A percentile compares a stretch with the other conserved stretches of the same genome.
Conservation (phyloP, 2,888 invertebrate genomes). For the Diachrysia chrysitis region DNA sequence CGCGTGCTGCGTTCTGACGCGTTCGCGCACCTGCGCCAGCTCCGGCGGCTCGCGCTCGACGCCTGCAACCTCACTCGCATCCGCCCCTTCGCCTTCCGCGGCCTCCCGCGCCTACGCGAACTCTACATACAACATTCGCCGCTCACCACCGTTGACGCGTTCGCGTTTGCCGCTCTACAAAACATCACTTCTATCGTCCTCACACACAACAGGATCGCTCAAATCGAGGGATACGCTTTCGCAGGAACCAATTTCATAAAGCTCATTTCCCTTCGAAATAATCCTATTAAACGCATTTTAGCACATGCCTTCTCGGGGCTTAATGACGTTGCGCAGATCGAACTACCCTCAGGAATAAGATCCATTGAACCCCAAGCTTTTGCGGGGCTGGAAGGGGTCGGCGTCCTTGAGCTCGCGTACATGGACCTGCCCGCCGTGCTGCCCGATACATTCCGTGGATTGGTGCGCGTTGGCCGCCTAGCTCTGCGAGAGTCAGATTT, state of each 20-base stretch:
- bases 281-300: constrained; percentile 94
- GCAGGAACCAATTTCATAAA: constrained; percentile 96
- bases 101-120: constrained; percentile 93
- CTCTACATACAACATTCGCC: constrained; percentile 96
- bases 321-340: constrained; percentile 94
- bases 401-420: constrained; percentile 93
- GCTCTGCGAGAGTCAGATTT: constrained; percentile 95
- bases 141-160: constrained; percentile 93
- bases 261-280: constrained; percentile 94
- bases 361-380: constrained; percentile 94
- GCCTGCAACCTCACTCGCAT: constrained; percentile 96
- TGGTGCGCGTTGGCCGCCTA: constrained; percentile 92
- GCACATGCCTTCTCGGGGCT: constrained; percentile 95
- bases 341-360: constrained; percentile 94
- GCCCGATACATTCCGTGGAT: constrained; percentile 93
- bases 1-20: constrained; percentile 94
- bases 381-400: constrained; percentile 94
- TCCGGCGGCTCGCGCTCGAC: constrained; percentile 95
- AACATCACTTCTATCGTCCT: constrained; percentile 93
- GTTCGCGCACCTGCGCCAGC: constrained; percentile 93
- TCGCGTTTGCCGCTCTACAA: constrained; percentile 95
- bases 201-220: constrained; percentile 92
- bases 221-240: constrained; percentile 94
- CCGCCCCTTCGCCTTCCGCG: constrained; percentile 95
- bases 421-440: constrained; percentile 94